Base-by-base conservation (phyloP, 2,888 invertebrate species). In the Tenthredo distinguenda region DNA sequence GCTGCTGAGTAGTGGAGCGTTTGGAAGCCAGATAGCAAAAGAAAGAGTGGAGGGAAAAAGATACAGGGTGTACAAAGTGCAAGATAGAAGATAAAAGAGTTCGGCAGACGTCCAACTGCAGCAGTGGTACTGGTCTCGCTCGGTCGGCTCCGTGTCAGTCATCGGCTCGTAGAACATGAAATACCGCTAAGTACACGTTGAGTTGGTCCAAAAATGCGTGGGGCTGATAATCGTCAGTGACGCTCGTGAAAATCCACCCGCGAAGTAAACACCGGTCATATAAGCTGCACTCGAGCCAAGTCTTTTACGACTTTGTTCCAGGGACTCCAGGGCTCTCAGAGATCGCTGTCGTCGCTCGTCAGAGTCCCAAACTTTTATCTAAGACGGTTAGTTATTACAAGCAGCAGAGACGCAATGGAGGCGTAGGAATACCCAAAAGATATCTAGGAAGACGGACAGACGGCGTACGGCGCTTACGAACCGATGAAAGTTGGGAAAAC, bases 141-240 rank as follows among this genome's bases (percentile, higher is more conserved):
- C 15, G 43, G 72, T 76, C 76, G 50, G 76, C 31, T 34, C 77
- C 77, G 15, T 55, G 77, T 77, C 77, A 77, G 77, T 77, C 77
- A 77, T 77, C 77, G 77, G 55, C 34, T 77, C 77, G 55, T 77
- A 55, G 43, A 34, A 77, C 50, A 77, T 77, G 40, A 77, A 77
- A 55, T 77, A 31, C 47, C 55, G 55, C 55, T 55, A 55, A 47
- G 77, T 77, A 55, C 74, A n/a, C 77, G 50, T 47, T 77, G 55
- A 77, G 77, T 34, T 77, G 34, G 55, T 50, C 31, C 47, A 77
- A 50, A 77, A 77, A 50, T 77, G 31, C 77, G 31, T 50, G n/a
- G 77, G 77, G 50, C 77, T 77, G 77, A 77, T 77, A 77, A 77
- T 31, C 47, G 77, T 74, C 77, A 50, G 55, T 34, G 74, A 10